Evolutionary conservation across 1,140 invertebrate species (phyloP), one percentile per base, ranked within the genome.

Genomic region (Diorhabda carinulata): DNA sequence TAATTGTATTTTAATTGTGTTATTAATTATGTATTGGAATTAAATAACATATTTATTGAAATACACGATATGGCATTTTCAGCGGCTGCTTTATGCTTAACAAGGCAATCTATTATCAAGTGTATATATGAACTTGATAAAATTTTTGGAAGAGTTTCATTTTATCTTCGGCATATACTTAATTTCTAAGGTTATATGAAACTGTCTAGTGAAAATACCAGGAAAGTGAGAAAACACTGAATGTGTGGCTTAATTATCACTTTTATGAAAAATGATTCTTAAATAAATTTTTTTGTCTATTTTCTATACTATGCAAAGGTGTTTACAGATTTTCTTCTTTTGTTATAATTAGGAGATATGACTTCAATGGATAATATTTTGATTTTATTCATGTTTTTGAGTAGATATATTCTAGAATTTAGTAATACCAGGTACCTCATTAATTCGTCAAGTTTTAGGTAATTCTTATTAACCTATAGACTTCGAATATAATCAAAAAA

Each of bases 81-180:
- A 52, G 47, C 47, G 47, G 47, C 47, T 2, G 47, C 47, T 52
- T 52, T 6, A 52, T 52, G 47, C 47, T 52, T 52, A 52, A 52
- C 47, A 52, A 52, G 47, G 47, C 47, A 52, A 52, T 52, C 47
- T 52, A 52, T 52, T 52, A 52, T 52, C 47, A 52, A 52, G 47
- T 52, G n/a, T 52, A n/a, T 52, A 52, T 52, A 3, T n/a, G n/a
- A 52, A 52, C 47, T 52, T 52, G 47, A 52, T n/a, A 52, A 52
- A 52, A 8, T 52, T 25, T 52, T 52, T 52, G 6, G n/a, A 52
- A 52, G 47, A 52, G 6, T 6, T 52, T 52, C n/a, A 52, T 52
- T 52, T 8, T 52, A 52, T 52, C 47, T 52, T 52, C n/a, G 47
- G 47, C 47, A 52, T 8, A n/a, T 52, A 52, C 47, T 52, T 52